phyloP scores from a whole-genome alignment of 2,113 vertebrate species.

The Thymallus thymallus region DNA sequence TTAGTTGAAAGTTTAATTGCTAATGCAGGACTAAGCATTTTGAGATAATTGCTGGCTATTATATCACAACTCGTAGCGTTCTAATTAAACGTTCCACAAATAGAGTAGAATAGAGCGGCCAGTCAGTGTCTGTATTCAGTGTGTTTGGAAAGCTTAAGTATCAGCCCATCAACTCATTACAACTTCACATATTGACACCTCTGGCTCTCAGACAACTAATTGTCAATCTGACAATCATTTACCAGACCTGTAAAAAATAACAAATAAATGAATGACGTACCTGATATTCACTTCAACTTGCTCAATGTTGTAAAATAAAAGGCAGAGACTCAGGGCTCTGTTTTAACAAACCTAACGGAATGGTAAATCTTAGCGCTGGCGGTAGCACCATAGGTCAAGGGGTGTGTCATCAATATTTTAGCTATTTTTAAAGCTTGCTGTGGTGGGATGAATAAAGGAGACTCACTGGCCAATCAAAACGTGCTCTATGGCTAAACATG shows the following conservation, averaged over 20 bases:
- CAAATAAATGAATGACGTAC: no score
- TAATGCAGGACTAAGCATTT: conserved; percentile 82
- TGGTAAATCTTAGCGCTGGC: no score
- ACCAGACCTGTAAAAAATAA: background rate
- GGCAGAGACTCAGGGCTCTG: no score
- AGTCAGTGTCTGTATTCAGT: conserved; percentile 19
- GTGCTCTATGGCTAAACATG: no score
- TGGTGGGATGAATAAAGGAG: no score
- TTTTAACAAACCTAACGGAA: background rate
- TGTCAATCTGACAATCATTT: background rate
- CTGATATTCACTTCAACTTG: no score
- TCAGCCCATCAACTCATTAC: conserved; percentile 81
- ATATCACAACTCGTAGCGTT: conserved; percentile 75
- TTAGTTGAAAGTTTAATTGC: conserved; percentile 86
- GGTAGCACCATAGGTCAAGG: no score
- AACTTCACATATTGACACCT: conserved; percentile 83
- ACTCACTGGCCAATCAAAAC: no score
- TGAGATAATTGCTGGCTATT: conserved; percentile 84
- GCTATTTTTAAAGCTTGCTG: no score
- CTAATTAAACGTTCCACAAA: conserved; percentile 52
- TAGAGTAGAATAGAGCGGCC: background rate
- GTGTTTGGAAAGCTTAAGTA: conserved; percentile 57
- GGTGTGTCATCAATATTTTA: no score
- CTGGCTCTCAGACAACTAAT: conserved; percentile 36
- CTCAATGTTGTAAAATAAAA: no score